Evolutionary conservation across 2,888 invertebrate species (phyloP), one percentile per base, ranked within the genome.

Genomic region (Melipona bicolor): DNA sequence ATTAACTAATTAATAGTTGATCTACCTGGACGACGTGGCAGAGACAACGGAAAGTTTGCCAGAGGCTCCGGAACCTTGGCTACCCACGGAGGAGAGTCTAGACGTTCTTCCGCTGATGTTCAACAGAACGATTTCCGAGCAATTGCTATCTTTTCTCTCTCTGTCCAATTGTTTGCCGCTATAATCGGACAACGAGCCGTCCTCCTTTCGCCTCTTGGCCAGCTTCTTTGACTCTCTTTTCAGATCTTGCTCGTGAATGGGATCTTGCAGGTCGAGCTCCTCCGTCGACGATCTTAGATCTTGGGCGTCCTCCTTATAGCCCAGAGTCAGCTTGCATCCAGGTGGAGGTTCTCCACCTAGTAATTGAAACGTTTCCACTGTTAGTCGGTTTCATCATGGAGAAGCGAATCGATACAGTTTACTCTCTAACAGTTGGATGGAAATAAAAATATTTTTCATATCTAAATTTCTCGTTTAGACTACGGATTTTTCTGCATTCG

Each of bases 281-380:
- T 98, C 98, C 21, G 98, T 98, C 85, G 98, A 98, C 79, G 97
- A 97, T 90, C 98, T 96, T 89, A 98, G 94, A 92, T 98, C 98
- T 81, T 97, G 96, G n/a, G 97, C 97, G 91, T 98, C 98, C 94
- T 98, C 98, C 93, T 97, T 94, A 88, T 94, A 94, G 54, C 94
- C 94, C 52, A 94, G 85, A n/a, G 92, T 92, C 56, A 94, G 85
- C 83, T 92, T 93, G 81, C 93, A 92, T 68, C 93, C 94, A 74
- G 92, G 83, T 6, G 94, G 93, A 24, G 94, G 92, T 61, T 94
- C 94, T 15, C 89, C 91, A 27, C 94, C 94, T 94, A 71, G 3
- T 0, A 86, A 62, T 54, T 49, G 32, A 19, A 32, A 68, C 50
- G 27, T 11, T 4, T n/a, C 6, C 19, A 15, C 5, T n/a, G 1